Evolutionary conservation across 2,113 vertebrate species (phyloP).

Genomic region (Reinhardtius hippoglossoides): DNA sequence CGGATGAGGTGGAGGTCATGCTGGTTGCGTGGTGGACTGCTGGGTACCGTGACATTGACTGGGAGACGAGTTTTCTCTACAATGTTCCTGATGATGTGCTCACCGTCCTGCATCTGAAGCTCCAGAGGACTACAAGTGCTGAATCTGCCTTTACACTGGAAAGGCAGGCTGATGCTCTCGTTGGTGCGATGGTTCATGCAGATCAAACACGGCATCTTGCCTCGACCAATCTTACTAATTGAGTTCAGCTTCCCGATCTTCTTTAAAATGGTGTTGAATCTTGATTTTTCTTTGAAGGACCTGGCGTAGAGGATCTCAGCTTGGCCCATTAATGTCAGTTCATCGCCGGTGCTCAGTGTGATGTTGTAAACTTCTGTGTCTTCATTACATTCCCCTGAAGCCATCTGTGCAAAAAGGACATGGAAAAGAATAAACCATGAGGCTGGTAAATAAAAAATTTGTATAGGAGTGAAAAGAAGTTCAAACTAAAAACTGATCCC

Average conservation of each 20-base stretch:
- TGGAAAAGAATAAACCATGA: neutral
- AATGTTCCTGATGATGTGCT: conserved; percentile 96
- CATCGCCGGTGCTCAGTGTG: conserved; percentile 94
- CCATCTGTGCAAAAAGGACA: conserved; percentile 85
- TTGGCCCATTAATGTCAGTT: conserved; percentile 98
- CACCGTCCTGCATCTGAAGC: conserved; percentile 98
- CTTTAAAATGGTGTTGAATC: conserved; percentile 97
- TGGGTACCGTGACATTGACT: conserved; percentile 93
- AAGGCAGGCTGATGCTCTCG: conserved; percentile 97
- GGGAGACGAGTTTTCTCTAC: conserved; percentile 97
- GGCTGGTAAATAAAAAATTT: neutral
- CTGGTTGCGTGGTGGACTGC: conserved; percentile 92
- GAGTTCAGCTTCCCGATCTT: conserved; percentile 98
- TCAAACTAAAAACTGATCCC: neutral
- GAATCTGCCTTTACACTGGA: conserved; percentile 97
- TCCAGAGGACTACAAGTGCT: conserved; percentile 96
- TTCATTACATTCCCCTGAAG: conserved; percentile 97
- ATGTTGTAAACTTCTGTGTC: conserved; percentile 99
- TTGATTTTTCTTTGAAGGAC: conserved; percentile 93
- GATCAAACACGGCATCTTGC: conserved; percentile 99
- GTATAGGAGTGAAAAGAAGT: neutral
- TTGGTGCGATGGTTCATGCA: conserved; percentile 99
- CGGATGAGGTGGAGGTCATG: conserved; percentile 96
- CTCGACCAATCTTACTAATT: conserved; percentile 91
- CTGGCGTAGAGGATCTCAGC: conserved; percentile 99